Percentiles rank a stretch among this genome's conserved stretches.
phyloP scores from a whole-genome alignment of 1,140 invertebrate species.

The Euborellia annulipes region DNA sequence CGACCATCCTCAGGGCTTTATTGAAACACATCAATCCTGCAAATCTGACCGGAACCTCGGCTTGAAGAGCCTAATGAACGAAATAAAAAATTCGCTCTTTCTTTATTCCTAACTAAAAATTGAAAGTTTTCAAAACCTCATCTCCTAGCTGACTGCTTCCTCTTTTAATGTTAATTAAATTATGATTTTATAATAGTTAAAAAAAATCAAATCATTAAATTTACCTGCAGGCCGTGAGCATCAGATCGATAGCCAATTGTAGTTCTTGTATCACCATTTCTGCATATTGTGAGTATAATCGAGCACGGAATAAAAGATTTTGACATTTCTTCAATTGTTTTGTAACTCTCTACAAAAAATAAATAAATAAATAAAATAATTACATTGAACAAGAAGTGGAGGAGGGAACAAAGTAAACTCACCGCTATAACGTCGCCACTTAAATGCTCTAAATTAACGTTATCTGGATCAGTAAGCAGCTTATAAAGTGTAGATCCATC shows the following conservation, averaged over 20 bases:
- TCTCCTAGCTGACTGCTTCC: neutral
- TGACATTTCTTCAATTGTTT: conserved; percentile 39
- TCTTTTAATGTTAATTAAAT: neutral
- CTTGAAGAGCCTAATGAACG: too few relatives aligned
- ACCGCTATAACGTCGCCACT: conserved; percentile 41
- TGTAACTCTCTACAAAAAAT: conserved; percentile 35
- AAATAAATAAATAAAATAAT: conserved; percentile 10
- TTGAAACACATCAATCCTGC: too few relatives aligned
- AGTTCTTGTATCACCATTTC: conserved; percentile 38
- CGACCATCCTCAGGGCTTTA: too few relatives aligned
- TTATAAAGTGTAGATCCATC: conserved; percentile 45
- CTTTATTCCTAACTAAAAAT: too few relatives aligned
- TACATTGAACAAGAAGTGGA: neutral
- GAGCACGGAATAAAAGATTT: conserved; percentile 30
- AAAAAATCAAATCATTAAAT: too few relatives aligned
- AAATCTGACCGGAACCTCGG: too few relatives aligned
- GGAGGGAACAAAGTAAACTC: too few relatives aligned
- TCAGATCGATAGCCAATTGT: conserved; percentile 40
- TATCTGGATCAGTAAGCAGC: conserved; percentile 42
- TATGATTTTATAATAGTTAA: too few relatives aligned
- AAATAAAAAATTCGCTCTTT: too few relatives aligned
- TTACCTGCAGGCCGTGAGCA: conserved; percentile 42
- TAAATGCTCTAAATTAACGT: conserved; percentile 39
- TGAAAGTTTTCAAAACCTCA: neutral
- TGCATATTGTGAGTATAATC: conserved; percentile 26